These are phyloP conservation scores for Esox lucius DNA, from an alignment of 2,797 vertebrate species.

Conservation along the genomic window DNA sequence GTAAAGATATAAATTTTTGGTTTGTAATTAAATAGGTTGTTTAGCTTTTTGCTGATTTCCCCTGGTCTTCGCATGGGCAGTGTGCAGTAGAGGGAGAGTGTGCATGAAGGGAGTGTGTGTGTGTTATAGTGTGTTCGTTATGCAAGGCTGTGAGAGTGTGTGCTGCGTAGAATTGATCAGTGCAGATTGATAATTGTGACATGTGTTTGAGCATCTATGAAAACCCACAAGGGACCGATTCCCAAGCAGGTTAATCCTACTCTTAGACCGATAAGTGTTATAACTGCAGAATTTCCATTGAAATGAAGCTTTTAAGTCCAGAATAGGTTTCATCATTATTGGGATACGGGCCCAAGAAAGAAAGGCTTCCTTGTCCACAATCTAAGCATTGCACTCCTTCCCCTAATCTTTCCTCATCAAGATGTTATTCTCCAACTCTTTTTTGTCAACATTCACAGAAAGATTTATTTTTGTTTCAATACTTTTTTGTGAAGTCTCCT, in stretches of 20 bases:
- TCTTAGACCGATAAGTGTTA: background rate
- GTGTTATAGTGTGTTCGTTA: slow-evolving; percentile 28
- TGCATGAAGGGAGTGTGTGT: background rate
- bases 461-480: slow-evolving; percentile 30
- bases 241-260: background rate
- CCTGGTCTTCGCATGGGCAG: slow-evolving; percentile 26
- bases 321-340: background rate
- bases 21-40: slow-evolving; percentile 44
- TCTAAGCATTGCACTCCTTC: slow-evolving; percentile 25
- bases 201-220: slow-evolving; percentile 21
- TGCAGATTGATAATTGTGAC: slow-evolving; percentile 42
- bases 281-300: background rate
- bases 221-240: background rate
- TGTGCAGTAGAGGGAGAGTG: slow-evolving; percentile 26
- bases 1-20: slow-evolving; percentile 23
- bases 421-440: slow-evolving; percentile 27
- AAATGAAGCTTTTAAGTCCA: background rate
- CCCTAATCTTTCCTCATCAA: slow-evolving; percentile 13
- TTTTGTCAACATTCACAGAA: slow-evolving; percentile 34
- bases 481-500: slow-evolving; percentile 56
- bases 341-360: slow-evolving; percentile 26
- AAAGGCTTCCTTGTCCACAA: slow-evolving; percentile 49
- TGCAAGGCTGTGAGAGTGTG: slow-evolving; percentile 54
- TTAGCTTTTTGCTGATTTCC: slow-evolving; percentile 49
- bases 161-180: slow-evolving; percentile 53